Conservation (phyloP, 2,797 vertebrate genomes). For the Kryptolebias ocellatus region DNA sequence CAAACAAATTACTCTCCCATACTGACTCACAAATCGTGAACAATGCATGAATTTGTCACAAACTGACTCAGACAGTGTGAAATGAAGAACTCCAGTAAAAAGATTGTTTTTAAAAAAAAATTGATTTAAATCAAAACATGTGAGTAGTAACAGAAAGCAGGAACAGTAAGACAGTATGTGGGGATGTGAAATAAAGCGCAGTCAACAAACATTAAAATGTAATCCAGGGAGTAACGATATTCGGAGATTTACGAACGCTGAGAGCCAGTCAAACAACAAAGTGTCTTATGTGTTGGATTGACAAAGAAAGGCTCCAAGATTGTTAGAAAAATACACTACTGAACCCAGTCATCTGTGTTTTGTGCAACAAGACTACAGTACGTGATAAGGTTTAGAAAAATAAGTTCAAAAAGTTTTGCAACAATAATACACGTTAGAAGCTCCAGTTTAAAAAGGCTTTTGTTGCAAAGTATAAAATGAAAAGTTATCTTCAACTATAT, state of each 20-base stretch:
- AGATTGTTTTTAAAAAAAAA: conserved; percentile 14
- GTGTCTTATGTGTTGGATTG: neutral
- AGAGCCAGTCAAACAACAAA: neutral
- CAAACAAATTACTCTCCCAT: conserved; percentile 28
- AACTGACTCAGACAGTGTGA: conserved; percentile 56
- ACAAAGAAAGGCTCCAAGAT: neutral
- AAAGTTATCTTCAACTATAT: too few species aligned
- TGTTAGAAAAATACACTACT: neutral
- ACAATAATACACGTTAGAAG: too few species aligned
- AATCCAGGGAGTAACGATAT: conserved; percentile 7
- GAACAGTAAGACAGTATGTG: conserved; percentile 13
- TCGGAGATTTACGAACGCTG: neutral
- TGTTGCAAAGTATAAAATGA: too few species aligned
- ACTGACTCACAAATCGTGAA: conserved; percentile 37
- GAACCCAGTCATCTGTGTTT: neutral
- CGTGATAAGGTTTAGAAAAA: neutral
- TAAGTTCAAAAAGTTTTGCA: too few species aligned
- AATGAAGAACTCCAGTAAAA: conserved; percentile 42
- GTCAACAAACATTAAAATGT: conserved; percentile 1
- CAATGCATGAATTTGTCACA: conserved; percentile 37
- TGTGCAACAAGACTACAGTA: neutral
- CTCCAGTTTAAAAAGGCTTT: too few species aligned
- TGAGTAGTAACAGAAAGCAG: conserved; percentile 19
- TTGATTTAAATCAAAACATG: conserved; percentile 39
- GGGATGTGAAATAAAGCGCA: conserved; percentile 17